Percentiles rank a stretch among this genome's conserved stretches.
Conservation (phyloP, 2,888 invertebrate genomes). For the Napeogenes inachia region DNA sequence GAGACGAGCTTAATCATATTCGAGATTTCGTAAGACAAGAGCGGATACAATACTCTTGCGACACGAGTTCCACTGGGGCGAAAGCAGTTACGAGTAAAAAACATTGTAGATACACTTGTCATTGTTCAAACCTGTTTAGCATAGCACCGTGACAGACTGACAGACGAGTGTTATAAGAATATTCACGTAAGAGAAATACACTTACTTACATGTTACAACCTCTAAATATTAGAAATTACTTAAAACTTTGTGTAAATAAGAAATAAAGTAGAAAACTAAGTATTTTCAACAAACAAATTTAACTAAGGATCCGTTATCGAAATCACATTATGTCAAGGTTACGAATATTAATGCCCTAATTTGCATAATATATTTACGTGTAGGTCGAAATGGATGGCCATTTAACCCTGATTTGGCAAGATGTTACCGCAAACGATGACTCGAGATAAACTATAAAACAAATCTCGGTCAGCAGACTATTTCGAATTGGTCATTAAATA, state of each 20-base stretch:
- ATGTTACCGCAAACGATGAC: constrained; percentile 5
- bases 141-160: constrained; percentile 25
- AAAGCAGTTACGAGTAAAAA: constrained; percentile 62
- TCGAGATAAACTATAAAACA: constrained; percentile 28
- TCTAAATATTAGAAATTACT: too few relatives aligned
- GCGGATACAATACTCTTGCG: constrained; percentile 70
- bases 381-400: constrained; percentile 19
- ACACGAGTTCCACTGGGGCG: constrained; percentile 69
- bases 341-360: constrained; percentile 17
- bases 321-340: constrained; percentile 30
- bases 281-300: not conserved
- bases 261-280: not conserved
- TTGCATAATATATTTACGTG: constrained; percentile 24
- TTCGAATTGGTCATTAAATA: constrained; percentile 30
- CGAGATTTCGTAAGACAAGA: constrained; percentile 67
- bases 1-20: constrained; percentile 72
- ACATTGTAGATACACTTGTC: constrained; percentile 44
- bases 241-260: too few relatives aligned
- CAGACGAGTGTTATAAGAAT: too few relatives aligned
- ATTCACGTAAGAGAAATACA: too few relatives aligned
- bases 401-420: constrained; percentile 12
- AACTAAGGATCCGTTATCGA: not conserved
- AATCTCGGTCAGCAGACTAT: constrained; percentile 27
- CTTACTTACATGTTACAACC: too few relatives aligned
- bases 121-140: constrained; percentile 57